These are phyloP conservation scores for Todus mexicanus DNA, from an alignment of 2,797 vertebrate species.

Conservation along the genomic window DNA sequence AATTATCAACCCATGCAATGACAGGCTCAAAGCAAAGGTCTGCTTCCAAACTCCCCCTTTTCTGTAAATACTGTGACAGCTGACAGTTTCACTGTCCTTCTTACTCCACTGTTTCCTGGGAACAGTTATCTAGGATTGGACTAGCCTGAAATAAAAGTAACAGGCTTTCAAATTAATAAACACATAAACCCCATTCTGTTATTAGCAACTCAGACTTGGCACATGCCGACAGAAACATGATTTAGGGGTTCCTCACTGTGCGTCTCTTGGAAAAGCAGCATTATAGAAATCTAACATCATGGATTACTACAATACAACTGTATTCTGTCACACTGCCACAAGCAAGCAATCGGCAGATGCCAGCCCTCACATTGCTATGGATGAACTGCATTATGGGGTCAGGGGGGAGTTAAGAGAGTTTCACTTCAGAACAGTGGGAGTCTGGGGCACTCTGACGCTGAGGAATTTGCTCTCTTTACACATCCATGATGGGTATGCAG, in stretches of 20 bases:
- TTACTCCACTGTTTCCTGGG: not conserved
- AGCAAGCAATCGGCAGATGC: not conserved
- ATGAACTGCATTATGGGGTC: rapidly evolving
- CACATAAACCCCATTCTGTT: not conserved
- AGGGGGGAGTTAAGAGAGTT: not conserved
- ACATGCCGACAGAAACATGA: not conserved
- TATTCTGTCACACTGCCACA: not conserved
- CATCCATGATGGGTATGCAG: not conserved
- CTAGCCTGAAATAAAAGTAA: not conserved
- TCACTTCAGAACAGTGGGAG: not conserved
- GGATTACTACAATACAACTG: not conserved
- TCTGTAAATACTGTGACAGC: not conserved
- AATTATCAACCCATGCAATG: not conserved
- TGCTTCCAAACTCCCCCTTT: not conserved
- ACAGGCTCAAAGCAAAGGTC: not conserved
- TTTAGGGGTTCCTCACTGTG: not conserved
- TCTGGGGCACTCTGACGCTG: not conserved
- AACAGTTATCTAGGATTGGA: not conserved
- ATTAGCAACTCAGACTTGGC: not conserved
- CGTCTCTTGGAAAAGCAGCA: not conserved
- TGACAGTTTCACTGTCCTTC: not conserved
- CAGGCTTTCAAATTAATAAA: not conserved
- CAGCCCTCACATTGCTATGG: rapidly evolving
- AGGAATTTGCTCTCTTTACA: not conserved
- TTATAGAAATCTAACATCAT: not conserved